Conservation (phyloP, 2,888 invertebrate species). For the Acronicta psi region DNA sequence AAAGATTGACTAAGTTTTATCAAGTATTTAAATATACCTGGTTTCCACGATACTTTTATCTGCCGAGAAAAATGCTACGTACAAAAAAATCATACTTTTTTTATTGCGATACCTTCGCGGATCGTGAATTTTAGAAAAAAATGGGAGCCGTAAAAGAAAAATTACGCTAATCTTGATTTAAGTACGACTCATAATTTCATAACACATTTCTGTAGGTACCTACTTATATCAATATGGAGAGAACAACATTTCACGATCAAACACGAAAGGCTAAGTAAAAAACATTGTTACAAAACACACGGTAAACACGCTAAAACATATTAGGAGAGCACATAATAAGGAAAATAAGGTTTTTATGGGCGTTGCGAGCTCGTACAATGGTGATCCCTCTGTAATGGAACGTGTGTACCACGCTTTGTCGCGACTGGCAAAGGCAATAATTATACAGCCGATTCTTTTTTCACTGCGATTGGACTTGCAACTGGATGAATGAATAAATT, state of each 20-base stretch:
- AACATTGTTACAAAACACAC: conserved; percentile 67
- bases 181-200: conserved; percentile 21
- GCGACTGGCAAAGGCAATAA: conserved; percentile 33
- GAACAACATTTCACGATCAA: conserved; percentile 51
- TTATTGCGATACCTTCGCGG: no score
- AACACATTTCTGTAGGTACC: conserved; percentile 14
- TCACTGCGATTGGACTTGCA: conserved; percentile 29
- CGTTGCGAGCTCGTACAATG: conserved; percentile 64
- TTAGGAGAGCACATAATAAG: conserved; percentile 71
- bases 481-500: conserved; percentile 10
- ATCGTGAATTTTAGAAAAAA: no score
- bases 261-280: conserved; percentile 64
- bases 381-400: conserved; percentile 80
- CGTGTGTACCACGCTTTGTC: conserved; percentile 57
- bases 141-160: no score
- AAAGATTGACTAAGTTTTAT: conserved; percentile 36
- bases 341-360: conserved; percentile 75
- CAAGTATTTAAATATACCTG: conserved; percentile 20
- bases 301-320: conserved; percentile 72
- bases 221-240: conserved; percentile 1
- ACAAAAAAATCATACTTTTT: no score
- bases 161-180: no score
- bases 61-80: no score
- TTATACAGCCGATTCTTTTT: conserved; percentile 31
- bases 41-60: no score